Percentiles rank a stretch among this genome's conserved stretches.
Conservation (phyloP, 2,113 vertebrate species). For the Cephalopholis sonnerati region DNA sequence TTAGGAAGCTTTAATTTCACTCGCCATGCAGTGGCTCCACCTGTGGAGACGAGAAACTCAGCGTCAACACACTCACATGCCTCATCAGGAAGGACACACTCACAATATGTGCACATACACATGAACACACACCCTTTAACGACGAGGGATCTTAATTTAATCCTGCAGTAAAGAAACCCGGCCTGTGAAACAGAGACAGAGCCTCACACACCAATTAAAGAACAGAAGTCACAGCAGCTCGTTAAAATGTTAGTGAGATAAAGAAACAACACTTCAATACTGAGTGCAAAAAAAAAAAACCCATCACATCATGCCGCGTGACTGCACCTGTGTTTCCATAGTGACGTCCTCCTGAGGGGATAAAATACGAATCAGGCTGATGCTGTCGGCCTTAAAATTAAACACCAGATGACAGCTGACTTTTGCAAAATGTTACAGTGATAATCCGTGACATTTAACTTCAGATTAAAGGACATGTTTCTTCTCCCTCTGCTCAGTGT, state of each 20-base stretch:
- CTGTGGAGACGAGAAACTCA: conserved; percentile 6
- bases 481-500: neutral
- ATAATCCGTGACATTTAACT: neutral
- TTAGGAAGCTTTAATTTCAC: conserved; percentile 18
- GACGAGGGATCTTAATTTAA: neutral
- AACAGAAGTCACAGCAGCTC: conserved; percentile 37
- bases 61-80: neutral
- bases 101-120: neutral
- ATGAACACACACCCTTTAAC: conserved; percentile 3
- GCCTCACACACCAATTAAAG: conserved; percentile 41
- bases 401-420: neutral
- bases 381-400: neutral
- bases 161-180: neutral
- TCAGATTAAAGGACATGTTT: neutral
- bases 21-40: conserved; percentile 25
- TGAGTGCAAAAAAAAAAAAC: conserved; percentile 11
- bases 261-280: conserved; percentile 51
- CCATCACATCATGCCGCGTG: conserved; percentile 34
- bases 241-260: conserved; percentile 63
- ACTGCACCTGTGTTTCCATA: conserved; percentile 78
- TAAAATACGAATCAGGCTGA: conserved; percentile 22
- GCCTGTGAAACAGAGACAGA: neutral
- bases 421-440: conserved; percentile 26
- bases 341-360: conserved; percentile 64
- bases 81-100: neutral